These are phyloP conservation scores for Pollenia griseotomentosa DNA, from an alignment of 2,888 invertebrate genomes.

Conservation along the genomic window DNA sequence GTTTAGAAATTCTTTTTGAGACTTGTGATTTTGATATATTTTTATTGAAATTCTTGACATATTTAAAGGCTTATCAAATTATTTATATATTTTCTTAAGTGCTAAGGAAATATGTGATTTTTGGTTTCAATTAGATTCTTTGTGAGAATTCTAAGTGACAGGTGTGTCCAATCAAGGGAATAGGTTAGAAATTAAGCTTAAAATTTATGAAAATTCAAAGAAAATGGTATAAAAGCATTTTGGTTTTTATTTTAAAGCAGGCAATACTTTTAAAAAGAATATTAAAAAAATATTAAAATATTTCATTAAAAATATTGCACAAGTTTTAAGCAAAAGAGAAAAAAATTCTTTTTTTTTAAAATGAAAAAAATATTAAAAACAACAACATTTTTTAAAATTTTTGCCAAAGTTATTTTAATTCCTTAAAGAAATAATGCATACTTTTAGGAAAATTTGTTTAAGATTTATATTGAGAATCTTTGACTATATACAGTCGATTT, in stretches of 20 bases:
- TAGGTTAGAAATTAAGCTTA: background rate
- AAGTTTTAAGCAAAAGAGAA: no score
- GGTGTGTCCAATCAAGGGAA: constrained; percentile 8
- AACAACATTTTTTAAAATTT: no score
- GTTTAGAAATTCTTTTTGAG: constrained; percentile 13
- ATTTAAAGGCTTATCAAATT: constrained; percentile 60
- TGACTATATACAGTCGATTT: no score
- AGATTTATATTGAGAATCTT: no score
- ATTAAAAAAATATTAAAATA: no score
- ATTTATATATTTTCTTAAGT: background rate
- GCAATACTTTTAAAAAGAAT: background rate
- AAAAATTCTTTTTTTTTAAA: no score
- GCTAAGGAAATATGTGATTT: constrained; percentile 48
- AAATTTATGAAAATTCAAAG: background rate
- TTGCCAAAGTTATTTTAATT: no score
- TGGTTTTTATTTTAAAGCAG: background rate
- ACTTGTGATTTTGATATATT: constrained; percentile 34
- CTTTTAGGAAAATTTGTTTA: no score
- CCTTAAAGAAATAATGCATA: no score
- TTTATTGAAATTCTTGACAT: constrained; percentile 63
- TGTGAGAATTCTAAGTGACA: constrained; percentile 10
- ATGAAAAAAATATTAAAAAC: no score
- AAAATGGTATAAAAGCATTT: background rate
- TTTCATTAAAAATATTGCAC: no score
- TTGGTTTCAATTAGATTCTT: constrained; percentile 37